Evolutionary conservation across 2,888 invertebrate genomes (phyloP), one percentile per base, ranked within the genome.

Genomic region (Caenorhabditis zanzibari): DNA sequence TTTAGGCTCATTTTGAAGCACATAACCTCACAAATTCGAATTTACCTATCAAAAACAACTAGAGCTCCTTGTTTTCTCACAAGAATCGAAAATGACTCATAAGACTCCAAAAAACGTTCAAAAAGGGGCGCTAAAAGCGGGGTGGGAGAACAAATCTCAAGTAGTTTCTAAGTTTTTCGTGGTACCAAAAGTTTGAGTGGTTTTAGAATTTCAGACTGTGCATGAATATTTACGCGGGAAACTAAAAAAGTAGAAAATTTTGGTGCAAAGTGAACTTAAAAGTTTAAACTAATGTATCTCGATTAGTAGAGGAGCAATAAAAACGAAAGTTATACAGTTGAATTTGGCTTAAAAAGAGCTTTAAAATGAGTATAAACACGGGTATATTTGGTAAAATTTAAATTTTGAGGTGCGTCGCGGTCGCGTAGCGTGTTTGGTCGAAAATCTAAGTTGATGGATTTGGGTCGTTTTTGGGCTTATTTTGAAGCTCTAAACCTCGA

Each of bases 101-200:
- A 4, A 59, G 44, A 7, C 52, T 54, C 19, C 49, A 49, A 68
- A 68, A 68, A 68, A 68, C 68, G 52, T 35, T 12, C 68, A 52
- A 24, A 32, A 44, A 44, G 16, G 44, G 16, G 44, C 44, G 32
- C 32, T n/a, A n/a, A n/a, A n/a, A n/a, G n/a, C n/a, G n/a, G n/a
- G n/a, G n/a, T n/a, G n/a, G n/a, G n/a, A n/a, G n/a, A n/a, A 32
- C 4, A 32, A 32, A 7, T 32, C 32, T 32, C 32, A 32, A 32
- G 32, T 32, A 32, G 5, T 6, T 7, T 32, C 7, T 32, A 6
- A 16, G 5, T n/a, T 44, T 44, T 16, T 44, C 16, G 12, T 5
- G n/a, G n/a, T n/a, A 14, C 44, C 44, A 44, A 44, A 16, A 44
- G 44, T 44, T 44, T 44, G 44, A 44, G 44, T 44, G 44, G 38